These are phyloP conservation scores for Peromyscus nudipes DNA, from an alignment of 2,797 vertebrate species.

Conservation along the genomic window DNA sequence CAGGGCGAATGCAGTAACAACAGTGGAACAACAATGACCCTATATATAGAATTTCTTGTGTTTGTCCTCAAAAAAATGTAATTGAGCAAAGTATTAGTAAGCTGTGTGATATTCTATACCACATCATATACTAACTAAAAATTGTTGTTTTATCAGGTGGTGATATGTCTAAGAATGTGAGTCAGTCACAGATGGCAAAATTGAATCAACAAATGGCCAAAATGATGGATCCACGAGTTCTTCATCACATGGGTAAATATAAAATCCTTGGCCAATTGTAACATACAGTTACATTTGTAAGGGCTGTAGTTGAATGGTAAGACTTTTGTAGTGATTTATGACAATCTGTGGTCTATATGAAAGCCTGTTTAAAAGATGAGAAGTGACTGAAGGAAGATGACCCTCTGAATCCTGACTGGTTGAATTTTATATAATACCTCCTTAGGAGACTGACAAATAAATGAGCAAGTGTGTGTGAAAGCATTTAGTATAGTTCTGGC, in stretches of 20 bases:
- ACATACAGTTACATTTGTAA: slow-evolving; percentile 25
- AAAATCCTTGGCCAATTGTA: slow-evolving; percentile 36
- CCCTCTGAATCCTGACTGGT: slow-evolving; percentile 40
- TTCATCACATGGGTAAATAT: slow-evolving; percentile 97
- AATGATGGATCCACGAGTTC: slow-evolving; percentile 99
- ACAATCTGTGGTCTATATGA: slow-evolving; percentile 51
- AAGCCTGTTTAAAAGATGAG: slow-evolving; percentile 46
- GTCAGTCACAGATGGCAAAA: slow-evolving; percentile 98
- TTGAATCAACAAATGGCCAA: slow-evolving; percentile 99
- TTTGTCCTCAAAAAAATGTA: slow-evolving; percentile 51
- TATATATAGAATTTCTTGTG: slow-evolving; percentile 59
- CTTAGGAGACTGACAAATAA: slow-evolving; percentile 50
- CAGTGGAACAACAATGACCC: background rate
- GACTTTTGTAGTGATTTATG: background rate
- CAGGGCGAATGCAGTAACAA: background rate
- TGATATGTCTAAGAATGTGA: slow-evolving; percentile 99
- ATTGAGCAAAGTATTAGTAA: slow-evolving; percentile 42
- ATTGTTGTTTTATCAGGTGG: slow-evolving; percentile 89
- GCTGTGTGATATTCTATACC: background rate
- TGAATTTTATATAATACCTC: slow-evolving; percentile 1
- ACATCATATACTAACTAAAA: background rate
- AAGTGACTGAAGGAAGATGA: slow-evolving; percentile 32
- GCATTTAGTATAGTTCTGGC: slow-evolving; percentile 30
- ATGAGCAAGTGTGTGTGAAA: slow-evolving; percentile 43
- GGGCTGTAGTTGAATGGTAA: slow-evolving; percentile 46